These are phyloP conservation scores for Drosophila putrida DNA, from an alignment of 2,888 invertebrate genomes.

Conservation along the genomic window DNA sequence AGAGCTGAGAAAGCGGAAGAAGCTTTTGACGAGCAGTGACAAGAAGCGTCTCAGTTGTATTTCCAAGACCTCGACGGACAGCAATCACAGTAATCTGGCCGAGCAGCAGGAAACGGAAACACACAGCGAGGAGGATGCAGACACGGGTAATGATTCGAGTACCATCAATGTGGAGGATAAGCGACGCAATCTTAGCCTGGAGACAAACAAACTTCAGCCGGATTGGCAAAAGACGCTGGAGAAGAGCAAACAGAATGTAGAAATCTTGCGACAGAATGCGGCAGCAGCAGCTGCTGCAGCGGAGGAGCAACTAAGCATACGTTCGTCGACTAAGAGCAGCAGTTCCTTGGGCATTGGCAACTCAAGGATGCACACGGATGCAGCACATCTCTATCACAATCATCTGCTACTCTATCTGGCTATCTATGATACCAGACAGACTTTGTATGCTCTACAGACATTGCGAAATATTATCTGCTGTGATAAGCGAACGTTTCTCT, in stretches of 20 bases:
- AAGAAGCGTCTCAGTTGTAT: constrained; percentile 85
- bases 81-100: constrained; percentile 79
- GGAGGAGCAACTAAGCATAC: constrained; percentile 66
- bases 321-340: constrained; percentile 67
- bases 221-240: constrained; percentile 85
- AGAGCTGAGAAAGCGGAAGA: constrained; percentile 72
- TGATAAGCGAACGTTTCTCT: constrained; percentile 90
- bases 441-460: constrained; percentile 90
- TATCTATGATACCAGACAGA: constrained; percentile 91
- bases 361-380: constrained; percentile 42
- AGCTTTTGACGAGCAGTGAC: constrained; percentile 70
- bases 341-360: constrained; percentile 42
- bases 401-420: constrained; percentile 93
- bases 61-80: constrained; percentile 85
- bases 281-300: constrained; percentile 63
- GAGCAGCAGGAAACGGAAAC: constrained; percentile 48
- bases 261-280: constrained; percentile 84
- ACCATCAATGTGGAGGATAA: constrained; percentile 85
- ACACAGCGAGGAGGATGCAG: constrained; percentile 80
- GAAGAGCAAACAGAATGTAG: constrained; percentile 85
- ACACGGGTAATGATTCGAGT: constrained; percentile 57
- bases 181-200: constrained; percentile 79
- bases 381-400: constrained; percentile 89
- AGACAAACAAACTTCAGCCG: constrained; percentile 77
- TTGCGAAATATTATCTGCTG: constrained; percentile 90